Evolutionary conservation across 2,888 invertebrate genomes (phyloP), one percentile per base, ranked within the genome.

Genomic region (Coecobrya sp.): DNA sequence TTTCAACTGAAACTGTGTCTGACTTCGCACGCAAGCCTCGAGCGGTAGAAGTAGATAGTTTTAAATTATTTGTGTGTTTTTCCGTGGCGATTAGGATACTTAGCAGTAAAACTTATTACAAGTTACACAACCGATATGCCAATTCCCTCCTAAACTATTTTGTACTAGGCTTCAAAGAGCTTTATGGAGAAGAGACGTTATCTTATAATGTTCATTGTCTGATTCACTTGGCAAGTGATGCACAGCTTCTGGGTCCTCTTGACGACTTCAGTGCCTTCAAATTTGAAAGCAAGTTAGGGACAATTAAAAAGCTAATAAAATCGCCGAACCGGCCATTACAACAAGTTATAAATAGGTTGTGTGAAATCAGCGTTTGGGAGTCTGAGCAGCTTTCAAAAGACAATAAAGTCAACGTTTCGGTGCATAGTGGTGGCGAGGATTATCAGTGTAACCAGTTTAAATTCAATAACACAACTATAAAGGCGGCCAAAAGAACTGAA

Each of bases 21-120:
- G 95, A 95, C 85, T 95, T 95, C 93, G 86, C 73, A 0, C 73
- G 95, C 52, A 95, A 94, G 92, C 94, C 93, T 7, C 84, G 95
- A 45, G 10, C 92, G 3, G 45, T 95, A 0, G 65, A 16, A 62
- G 94, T 52, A 86, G n/a, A 42, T 27, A 49, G 93, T 30, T 95
- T 82, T 36, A 36, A 91, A n/a, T 49, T 84, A 25, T 93, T 93
- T 55, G n/a, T 93, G 10, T 8, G 25, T 0, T 27, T 93, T 3
- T 22, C 11, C 36, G 82, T 86, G 0, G 91, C 93, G 1, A 84
- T 93, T 5, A n/a, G 68, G 11, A 22, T 93, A n/a, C 42, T 91
- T 1, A 8, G n/a, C n/a, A 13, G 5, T 8, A 16, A 27, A 13
- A 45, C 10, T 22, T 13, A 22, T 13, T 42, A 36, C 36, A 4